phyloP scores from a whole-genome alignment of 2,113 vertebrate species.

The Mionectes macconnelli region DNA sequence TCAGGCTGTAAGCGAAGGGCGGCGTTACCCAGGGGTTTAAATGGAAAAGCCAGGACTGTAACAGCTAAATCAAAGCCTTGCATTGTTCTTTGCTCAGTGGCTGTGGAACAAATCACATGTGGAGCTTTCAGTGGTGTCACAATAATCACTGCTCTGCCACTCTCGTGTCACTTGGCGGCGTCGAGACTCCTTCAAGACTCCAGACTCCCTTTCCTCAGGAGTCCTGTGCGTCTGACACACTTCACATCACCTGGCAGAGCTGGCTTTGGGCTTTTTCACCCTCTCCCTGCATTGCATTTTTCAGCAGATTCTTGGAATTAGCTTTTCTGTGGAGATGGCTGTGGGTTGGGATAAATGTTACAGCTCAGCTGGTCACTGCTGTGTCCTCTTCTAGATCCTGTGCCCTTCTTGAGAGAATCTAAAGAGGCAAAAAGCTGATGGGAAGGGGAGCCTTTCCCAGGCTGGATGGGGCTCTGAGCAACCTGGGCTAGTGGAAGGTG shows the following conservation, averaged over 20 bases:
- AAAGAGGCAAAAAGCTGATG: not conserved
- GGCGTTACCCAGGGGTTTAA: not conserved
- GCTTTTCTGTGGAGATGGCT: not conserved
- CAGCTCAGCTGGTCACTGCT: not conserved
- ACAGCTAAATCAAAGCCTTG: not conserved
- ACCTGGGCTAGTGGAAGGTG: not conserved
- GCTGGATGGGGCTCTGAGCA: not conserved
- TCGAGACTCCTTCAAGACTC: not conserved
- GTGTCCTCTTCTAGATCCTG: not conserved
- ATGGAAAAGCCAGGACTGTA: not conserved
- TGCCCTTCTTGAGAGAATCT: not conserved
- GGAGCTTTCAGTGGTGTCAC: not conserved
- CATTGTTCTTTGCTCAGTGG: not conserved
- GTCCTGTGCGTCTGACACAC: not conserved
- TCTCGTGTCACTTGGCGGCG: not conserved
- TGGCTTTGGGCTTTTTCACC: not conserved
- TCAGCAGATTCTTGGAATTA: not conserved
- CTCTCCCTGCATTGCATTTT: not conserved
- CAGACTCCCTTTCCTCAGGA: not conserved
- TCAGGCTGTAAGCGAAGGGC: not conserved
- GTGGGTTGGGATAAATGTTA: not conserved
- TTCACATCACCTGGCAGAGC: not conserved
- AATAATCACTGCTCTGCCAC: not conserved
- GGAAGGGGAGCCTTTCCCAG: not conserved
- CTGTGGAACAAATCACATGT: not conserved